Conservation (phyloP, 2,888 invertebrate species). For the Sminthurinus aureus region DNA sequence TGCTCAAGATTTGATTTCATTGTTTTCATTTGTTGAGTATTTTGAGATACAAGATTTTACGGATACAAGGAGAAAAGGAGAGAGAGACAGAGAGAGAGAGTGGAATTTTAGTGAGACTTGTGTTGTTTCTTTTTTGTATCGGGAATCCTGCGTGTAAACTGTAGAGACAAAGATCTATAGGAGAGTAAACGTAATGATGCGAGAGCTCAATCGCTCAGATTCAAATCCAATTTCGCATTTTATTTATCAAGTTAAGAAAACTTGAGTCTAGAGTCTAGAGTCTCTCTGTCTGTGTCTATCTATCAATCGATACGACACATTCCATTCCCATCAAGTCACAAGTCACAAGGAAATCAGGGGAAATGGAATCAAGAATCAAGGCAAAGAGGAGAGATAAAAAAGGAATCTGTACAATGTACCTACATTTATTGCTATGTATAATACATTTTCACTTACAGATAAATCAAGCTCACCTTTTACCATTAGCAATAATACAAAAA, state of each 20-base stretch:
- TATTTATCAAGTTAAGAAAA: conserved; percentile 57
- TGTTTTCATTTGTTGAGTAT: too few species aligned
- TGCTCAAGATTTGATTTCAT: too few species aligned
- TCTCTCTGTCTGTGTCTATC: too few species aligned
- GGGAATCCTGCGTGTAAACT: too few species aligned
- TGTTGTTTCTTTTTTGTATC: background rate
- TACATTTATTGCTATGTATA: too few species aligned
- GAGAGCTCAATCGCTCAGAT: conserved; percentile 46
- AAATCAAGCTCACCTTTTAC: too few species aligned
- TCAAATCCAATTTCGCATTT: conserved; percentile 57
- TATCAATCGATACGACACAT: conserved; percentile 25
- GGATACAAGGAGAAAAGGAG: background rate
- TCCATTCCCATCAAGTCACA: conserved; percentile 17
- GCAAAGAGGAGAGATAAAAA: background rate
- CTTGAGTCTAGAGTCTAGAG: too few species aligned
- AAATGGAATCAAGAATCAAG: too few species aligned
- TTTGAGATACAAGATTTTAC: too few species aligned
- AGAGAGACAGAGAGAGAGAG: background rate
- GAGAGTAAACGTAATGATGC: background rate
- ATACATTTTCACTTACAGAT: too few species aligned
- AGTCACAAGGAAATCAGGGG: background rate
- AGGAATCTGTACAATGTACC: background rate
- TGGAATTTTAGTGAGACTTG: too few species aligned
- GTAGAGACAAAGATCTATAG: background rate
- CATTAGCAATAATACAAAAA: too few species aligned